Conservation (phyloP, 2,113 vertebrate genomes). For the Equus quagga region DNA sequence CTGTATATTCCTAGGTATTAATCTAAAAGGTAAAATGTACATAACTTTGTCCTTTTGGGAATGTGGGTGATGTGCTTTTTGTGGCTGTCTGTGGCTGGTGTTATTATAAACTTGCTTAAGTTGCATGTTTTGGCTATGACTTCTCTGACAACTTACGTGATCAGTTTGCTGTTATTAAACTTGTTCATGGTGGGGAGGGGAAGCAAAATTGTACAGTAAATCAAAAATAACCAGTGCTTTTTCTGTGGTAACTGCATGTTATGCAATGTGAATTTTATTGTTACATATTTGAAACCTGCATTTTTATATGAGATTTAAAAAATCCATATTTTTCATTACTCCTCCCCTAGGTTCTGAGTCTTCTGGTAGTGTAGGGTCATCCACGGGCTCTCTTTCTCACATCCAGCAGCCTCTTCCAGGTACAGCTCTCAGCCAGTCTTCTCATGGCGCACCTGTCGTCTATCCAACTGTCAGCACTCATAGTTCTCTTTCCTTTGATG, state of each 20-base stretch:
- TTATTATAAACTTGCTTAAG: slow-evolving; percentile 58
- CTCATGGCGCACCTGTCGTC: slow-evolving; percentile 89
- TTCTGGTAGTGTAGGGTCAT: slow-evolving; percentile 99
- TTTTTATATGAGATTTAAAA: slow-evolving; percentile 89
- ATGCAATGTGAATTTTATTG: slow-evolving; percentile 72
- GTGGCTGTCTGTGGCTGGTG: background rate
- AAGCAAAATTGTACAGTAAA: slow-evolving; percentile 43
- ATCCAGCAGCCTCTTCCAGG: slow-evolving; percentile 93
- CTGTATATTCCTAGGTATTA: slow-evolving; percentile 58
- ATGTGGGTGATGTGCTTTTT: slow-evolving; percentile 47
- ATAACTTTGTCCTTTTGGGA: slow-evolving; percentile 11
- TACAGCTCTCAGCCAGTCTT: slow-evolving; percentile 90
- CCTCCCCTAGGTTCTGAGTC: slow-evolving; percentile 97
- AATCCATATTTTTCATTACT: slow-evolving; percentile 88
- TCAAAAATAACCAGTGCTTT: slow-evolving; percentile 58
- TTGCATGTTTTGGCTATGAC: slow-evolving; percentile 76
- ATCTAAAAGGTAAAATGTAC: slow-evolving; percentile 68
- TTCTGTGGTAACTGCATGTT: slow-evolving; percentile 77
- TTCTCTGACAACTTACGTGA: slow-evolving; percentile 75
- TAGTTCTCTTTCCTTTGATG: slow-evolving; percentile 92
- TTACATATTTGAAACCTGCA: slow-evolving; percentile 71
- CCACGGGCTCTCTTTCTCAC: slow-evolving; percentile 97
- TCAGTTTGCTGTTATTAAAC: slow-evolving; percentile 55
- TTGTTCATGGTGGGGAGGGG: slow-evolving; percentile 43
- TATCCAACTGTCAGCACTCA: slow-evolving; percentile 90